phyloP scores from a whole-genome alignment of 2,888 invertebrate species.

The Chloromyia formosa region DNA sequence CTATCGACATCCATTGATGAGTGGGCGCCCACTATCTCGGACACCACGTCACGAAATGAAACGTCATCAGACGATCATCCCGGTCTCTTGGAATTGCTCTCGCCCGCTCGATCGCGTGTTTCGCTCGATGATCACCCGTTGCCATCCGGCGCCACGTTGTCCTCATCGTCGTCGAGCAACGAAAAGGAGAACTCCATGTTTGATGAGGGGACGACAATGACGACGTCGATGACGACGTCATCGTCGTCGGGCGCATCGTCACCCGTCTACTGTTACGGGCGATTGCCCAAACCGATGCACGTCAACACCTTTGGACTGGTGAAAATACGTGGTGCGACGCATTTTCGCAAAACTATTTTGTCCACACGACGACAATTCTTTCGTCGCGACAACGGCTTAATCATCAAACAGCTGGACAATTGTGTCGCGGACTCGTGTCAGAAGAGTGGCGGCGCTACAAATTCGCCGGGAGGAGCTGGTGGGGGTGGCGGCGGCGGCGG shows the following conservation, averaged over 20 bases:
- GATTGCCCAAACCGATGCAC: conserved; percentile 43
- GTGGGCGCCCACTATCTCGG: no score
- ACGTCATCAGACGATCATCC: no score
- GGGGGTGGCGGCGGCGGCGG: background rate
- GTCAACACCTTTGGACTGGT: conserved; percentile 44
- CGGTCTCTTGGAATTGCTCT: no score
- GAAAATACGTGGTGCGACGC: conserved; percentile 43
- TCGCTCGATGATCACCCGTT: no score
- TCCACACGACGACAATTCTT: conserved; percentile 27
- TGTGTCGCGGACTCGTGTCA: no score
- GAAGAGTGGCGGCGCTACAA: background rate
- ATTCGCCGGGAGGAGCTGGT: conserved; percentile 10
- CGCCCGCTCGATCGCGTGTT: no score
- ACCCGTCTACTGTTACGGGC: conserved; percentile 39
- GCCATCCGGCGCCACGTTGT: background rate
- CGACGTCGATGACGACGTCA: no score
- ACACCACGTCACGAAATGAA: no score
- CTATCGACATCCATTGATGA: no score
- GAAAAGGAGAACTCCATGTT: conserved; percentile 33
- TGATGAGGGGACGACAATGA: background rate
- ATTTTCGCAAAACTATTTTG: conserved; percentile 44
- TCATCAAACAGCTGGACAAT: background rate
- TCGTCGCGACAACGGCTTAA: background rate
- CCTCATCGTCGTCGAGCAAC: background rate
- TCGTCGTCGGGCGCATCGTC: no score